A percentile compares a stretch with the other conserved stretches of the same genome.
phyloP scores from a whole-genome alignment of 2,888 invertebrate genomes.

The Acrocyrtus sp. region DNA sequence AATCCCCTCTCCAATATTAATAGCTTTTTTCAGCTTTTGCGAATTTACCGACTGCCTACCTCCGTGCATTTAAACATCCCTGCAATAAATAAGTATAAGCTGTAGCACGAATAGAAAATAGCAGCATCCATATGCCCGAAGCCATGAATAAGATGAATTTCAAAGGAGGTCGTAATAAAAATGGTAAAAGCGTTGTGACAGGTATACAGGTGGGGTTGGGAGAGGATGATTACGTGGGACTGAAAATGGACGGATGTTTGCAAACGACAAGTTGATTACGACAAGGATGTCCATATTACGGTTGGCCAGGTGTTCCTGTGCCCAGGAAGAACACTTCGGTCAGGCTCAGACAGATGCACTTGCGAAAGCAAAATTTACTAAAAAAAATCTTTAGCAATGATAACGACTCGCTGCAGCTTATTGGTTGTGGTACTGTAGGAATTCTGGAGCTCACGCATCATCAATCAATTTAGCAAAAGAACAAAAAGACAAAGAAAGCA shows the following conservation, averaged over 20 bases:
- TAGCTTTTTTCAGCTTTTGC: neutral
- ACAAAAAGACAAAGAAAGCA: no score
- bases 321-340: no score
- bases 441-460: no score
- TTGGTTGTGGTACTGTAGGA: no score
- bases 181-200: conserved; percentile 35
- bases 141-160: conserved; percentile 36
- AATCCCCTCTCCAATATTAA: conserved; percentile 9
- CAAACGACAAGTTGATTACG: conserved; percentile 15
- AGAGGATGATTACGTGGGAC: conserved; percentile 4
- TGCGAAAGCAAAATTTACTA: no score
- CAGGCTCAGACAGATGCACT: no score
- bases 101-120: no score
- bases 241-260: conserved; percentile 29
- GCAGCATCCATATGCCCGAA: conserved; percentile 26
- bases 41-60: neutral
- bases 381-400: no score
- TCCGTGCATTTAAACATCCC: no score
- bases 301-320: neutral
- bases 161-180: conserved; percentile 50
- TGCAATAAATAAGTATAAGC: no score
- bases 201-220: conserved; percentile 46
- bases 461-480: no score
- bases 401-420: no score
- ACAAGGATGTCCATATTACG: neutral